These are phyloP conservation scores for Calosoma granatense DNA, from an alignment of 1,140 invertebrate species.

Conservation along the genomic window DNA sequence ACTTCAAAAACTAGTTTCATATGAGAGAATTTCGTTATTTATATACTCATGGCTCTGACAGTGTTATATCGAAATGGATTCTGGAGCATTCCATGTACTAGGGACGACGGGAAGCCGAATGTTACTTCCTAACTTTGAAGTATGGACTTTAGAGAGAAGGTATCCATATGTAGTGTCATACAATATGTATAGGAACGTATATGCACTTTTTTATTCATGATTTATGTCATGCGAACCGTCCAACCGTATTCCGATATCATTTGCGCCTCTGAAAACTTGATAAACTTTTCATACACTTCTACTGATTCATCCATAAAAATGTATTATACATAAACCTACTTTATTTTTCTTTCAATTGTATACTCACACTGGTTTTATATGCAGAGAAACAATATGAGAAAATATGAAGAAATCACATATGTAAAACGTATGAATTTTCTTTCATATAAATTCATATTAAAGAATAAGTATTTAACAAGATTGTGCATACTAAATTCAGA, in stretches of 20 bases:
- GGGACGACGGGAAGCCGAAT: background rate
- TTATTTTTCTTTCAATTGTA: too few species aligned
- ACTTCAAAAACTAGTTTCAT: slow-evolving; percentile 6
- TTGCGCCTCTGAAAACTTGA: background rate
- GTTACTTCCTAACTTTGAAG: slow-evolving; percentile 7
- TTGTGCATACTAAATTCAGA: too few species aligned
- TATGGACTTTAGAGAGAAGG: slow-evolving; percentile 5
- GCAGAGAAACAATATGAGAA: too few species aligned
- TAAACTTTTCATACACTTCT: background rate
- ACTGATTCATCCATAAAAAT: background rate
- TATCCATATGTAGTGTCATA: slow-evolving; percentile 2
- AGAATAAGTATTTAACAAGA: too few species aligned
- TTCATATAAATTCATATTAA: too few species aligned
- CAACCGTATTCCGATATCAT: background rate
- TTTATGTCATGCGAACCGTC: background rate
- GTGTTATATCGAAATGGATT: slow-evolving; percentile 8
- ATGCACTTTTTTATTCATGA: slow-evolving; percentile 2
- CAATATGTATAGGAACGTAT: background rate
- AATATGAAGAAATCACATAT: too few species aligned
- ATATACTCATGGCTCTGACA: slow-evolving; percentile 2
- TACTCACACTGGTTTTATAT: too few species aligned
- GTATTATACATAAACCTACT: too few species aligned
- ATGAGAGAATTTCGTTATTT: slow-evolving; percentile 8
- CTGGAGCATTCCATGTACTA: background rate
- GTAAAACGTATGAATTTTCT: too few species aligned